Evolutionary conservation across 2,797 vertebrate species (phyloP), one percentile per base, ranked within the genome.

Genomic region (Darevskia mixta): DNA sequence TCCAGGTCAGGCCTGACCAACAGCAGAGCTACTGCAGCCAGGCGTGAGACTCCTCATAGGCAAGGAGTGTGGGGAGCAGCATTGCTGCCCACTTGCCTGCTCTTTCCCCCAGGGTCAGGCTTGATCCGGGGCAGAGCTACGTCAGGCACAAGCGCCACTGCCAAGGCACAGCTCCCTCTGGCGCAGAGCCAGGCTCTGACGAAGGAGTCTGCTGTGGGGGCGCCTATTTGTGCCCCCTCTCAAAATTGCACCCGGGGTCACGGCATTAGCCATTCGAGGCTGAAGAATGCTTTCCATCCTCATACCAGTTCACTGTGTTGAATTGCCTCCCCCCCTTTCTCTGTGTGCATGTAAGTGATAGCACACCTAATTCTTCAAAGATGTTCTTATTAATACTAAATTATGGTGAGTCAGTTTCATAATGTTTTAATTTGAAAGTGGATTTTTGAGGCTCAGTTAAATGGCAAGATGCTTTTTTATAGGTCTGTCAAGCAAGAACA

Each of bases 371-470:
- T 69, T 77, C n/a, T 87, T 69, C 41, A 49, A 78, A 67, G 29
- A 86, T 86, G 73, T 87, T 61, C 9, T 41, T 67, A 38, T 67
- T 87, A 83, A 83, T 83, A 32, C 4, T 32, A 41, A 73, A 64
- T 81, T 45, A 82, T 66, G 8, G 29, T 55, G 73, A 82, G 55
- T n/a, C 61, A 77, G 25, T 38, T 82, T 69, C 72, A 87, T 61
- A 80, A 73, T 41, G 61, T 83, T 88, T 55, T 49, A 55, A 69
- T 78, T 58, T 71, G n/a, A 41, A 83, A 72, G 67, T 77, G 83
- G 73, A 77, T 23, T 32, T 41, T 83, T 88, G 43, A 58, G 64
- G 73, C 25, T 83, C 35, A 77, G 23, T 83, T 76, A 83, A 67
- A 67, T 23, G 86, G 58, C 58, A 73, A 75, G 49, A n/a, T 35